phyloP scores from a whole-genome alignment of 2,113 vertebrate genomes.

The Cinclus cinclus region DNA sequence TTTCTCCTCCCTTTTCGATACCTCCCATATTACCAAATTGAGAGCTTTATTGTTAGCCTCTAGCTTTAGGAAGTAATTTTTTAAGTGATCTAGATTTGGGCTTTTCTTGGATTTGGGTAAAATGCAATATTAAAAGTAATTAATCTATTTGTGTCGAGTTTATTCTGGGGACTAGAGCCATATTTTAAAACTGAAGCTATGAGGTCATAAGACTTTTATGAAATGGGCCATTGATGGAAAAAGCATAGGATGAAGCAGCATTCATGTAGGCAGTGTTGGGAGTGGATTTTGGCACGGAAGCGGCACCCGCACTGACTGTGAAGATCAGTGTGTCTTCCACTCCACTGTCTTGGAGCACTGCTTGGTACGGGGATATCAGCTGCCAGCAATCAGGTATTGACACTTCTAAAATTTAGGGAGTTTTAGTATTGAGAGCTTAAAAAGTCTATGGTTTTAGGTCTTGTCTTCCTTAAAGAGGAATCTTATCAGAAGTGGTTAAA shows the following conservation, averaged over 20 bases:
- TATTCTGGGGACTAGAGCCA: neutral
- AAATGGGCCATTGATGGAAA: conserved; percentile 41
- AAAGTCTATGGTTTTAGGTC: neutral
- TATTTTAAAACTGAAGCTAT: conserved; percentile 16
- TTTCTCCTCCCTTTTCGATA: neutral
- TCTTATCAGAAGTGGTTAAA: neutral
- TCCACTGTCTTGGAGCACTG: neutral
- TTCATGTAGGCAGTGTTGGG: conserved; percentile 6
- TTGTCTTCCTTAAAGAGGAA: neutral
- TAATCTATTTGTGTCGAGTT: neutral
- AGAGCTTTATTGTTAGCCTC: neutral
- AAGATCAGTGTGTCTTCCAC: neutral
- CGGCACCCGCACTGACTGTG: neutral
- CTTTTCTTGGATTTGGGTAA: neutral
- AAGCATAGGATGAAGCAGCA: conserved; percentile 6
- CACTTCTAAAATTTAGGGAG: neutral
- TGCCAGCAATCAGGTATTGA: neutral
- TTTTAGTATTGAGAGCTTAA: neutral
- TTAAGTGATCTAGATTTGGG: neutral
- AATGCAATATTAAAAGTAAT: neutral
- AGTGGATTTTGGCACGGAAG: conserved; percentile 27
- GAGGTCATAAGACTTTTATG: conserved; percentile 22
- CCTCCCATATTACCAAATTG: neutral
- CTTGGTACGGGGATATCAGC: neutral
- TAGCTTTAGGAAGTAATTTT: neutral